Evolutionary conservation across 2,888 invertebrate genomes (phyloP).

Genomic region (Glyphotaelius pellucidus): DNA sequence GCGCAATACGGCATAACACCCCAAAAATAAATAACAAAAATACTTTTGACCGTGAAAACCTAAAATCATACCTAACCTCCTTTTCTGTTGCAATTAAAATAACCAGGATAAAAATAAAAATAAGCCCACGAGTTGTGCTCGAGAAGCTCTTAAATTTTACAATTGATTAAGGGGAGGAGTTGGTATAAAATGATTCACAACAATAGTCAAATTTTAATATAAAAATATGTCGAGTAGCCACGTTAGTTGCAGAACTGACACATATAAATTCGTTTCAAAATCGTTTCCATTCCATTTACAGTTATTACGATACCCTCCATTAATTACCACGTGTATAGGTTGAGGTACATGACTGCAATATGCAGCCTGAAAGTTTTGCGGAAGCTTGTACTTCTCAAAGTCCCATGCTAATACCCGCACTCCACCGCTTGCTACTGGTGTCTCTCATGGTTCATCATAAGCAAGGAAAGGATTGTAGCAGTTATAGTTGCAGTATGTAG

Average conservation of each 20-base stretch:
- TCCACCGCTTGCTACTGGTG: slow-evolving; percentile 2
- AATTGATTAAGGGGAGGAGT: no score
- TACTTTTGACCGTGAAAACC: no score
- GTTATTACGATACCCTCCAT: slow-evolving; percentile 33
- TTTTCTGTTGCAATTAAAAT: neutral
- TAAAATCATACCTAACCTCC: no score
- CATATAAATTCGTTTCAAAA: neutral
- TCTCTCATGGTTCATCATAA: slow-evolving; percentile 43
- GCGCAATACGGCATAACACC: no score
- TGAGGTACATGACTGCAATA: slow-evolving; percentile 10
- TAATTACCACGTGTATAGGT: neutral
- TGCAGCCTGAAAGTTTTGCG: slow-evolving; percentile 29
- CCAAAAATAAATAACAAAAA: no score
- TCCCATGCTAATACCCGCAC: slow-evolving; percentile 42
- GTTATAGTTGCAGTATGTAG: neutral
- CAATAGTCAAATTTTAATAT: no score
- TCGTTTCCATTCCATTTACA: slow-evolving; percentile 6
- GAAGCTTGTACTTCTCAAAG: slow-evolving; percentile 26
- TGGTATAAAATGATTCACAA: no score
- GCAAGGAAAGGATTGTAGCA: slow-evolving; percentile 19
- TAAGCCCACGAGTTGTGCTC: no score
- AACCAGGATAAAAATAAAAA: neutral
- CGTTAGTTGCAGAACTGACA: neutral
- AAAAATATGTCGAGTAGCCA: neutral
- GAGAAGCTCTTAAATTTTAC: no score